phyloP scores from a whole-genome alignment of 2,888 invertebrate species.

The Tetragonula carbonaria region DNA sequence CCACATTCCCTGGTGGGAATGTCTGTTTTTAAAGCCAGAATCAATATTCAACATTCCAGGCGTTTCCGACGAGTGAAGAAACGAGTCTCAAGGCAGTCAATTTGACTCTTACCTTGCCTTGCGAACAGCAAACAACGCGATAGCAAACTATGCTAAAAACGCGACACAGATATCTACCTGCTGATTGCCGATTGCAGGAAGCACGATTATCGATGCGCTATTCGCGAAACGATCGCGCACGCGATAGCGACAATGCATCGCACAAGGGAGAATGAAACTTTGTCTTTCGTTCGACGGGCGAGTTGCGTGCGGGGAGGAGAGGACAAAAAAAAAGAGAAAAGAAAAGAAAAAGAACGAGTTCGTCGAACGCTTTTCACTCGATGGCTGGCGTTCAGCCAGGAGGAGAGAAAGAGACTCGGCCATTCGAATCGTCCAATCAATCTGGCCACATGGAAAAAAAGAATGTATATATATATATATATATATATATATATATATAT shows the following conservation, averaged over 20 bases:
- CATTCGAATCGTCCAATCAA: constrained; percentile 57
- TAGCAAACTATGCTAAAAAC: constrained; percentile 29
- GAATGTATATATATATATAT: constrained; percentile 50
- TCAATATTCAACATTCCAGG: neutral
- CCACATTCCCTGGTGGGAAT: neutral
- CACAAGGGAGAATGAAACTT: constrained; percentile 8
- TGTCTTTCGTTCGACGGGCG: constrained; percentile 33
- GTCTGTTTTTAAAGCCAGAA: neutral
- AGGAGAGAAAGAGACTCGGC: constrained; percentile 21
- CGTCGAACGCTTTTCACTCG: constrained; percentile 44
- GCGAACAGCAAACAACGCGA: constrained; percentile 23
- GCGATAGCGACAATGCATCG: neutral
- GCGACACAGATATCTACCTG: constrained; percentile 41
- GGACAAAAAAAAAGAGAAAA: neutral
- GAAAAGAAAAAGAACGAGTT: constrained; percentile 38
- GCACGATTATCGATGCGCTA: constrained; percentile 59
- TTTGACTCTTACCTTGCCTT: neutral
- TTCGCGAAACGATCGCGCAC: neutral
- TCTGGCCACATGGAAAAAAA: constrained; percentile 50
- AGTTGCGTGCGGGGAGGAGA: constrained; percentile 42
- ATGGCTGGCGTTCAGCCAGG: constrained; percentile 61
- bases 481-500: constrained; percentile 40
- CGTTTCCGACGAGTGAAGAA: constrained; percentile 10
- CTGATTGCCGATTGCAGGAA: constrained; percentile 34
- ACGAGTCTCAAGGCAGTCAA: neutral